A percentile compares a stretch with the other conserved stretches of the same genome.
phyloP scores from a whole-genome alignment of 2,113 vertebrate genomes.

The Forbesichthys agassizii region DNA sequence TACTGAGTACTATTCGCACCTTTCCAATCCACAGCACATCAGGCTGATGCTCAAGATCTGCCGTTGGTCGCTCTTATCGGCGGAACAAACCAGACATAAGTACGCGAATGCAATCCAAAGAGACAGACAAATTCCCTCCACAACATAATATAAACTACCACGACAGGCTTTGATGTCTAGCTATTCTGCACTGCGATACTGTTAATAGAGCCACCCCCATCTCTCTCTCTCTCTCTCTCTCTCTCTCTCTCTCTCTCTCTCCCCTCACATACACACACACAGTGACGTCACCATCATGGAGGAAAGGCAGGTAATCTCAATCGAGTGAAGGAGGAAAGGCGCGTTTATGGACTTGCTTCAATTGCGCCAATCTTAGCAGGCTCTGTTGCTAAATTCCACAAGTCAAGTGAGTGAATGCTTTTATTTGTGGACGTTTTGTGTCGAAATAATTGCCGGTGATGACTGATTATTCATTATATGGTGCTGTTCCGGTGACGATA shows the following conservation, averaged over 20 bases:
- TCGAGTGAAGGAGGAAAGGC: slow-evolving; percentile 47
- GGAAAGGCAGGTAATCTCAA: slow-evolving; percentile 50
- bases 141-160: too few relatives aligned
- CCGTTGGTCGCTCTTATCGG: too few relatives aligned
- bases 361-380: slow-evolving; percentile 3
- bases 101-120: too few relatives aligned
- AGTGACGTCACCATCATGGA: slow-evolving; percentile 65
- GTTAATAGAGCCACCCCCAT: slow-evolving; percentile 19
- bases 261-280: neutral
- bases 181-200: slow-evolving; percentile 40
- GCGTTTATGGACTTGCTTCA: slow-evolving; percentile 15
- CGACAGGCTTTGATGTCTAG: neutral
- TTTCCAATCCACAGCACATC: too few relatives aligned
- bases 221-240: neutral
- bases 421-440: neutral
- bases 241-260: neutral
- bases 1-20: too few relatives aligned
- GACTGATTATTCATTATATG: neutral
- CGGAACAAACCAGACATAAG: too few relatives aligned
- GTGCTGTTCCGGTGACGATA: slow-evolving; percentile 25
- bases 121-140: too few relatives aligned
- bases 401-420: slow-evolving; percentile 12
- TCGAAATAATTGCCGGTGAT: too few relatives aligned
- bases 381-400: neutral
- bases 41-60: too few relatives aligned